These are phyloP conservation scores for Machimus atricapillus DNA, from an alignment of 2,888 invertebrate species.

Conservation along the genomic window DNA sequence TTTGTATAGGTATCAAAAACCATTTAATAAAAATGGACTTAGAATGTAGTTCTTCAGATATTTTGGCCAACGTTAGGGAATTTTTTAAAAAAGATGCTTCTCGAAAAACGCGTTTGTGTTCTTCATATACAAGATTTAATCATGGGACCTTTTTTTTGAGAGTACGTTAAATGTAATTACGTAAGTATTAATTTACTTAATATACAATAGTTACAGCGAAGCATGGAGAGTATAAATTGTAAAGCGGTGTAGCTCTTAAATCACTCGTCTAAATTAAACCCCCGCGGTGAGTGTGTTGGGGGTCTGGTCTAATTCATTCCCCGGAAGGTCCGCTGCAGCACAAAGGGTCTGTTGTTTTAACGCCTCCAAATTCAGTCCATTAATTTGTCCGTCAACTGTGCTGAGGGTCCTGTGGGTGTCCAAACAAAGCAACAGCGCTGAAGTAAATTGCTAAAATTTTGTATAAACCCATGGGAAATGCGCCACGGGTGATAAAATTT, in stretches of 20 bases:
- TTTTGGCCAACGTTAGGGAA: too few species aligned
- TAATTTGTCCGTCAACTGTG: neutral
- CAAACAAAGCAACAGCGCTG: neutral
- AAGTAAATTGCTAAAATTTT: neutral
- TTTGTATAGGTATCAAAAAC: too few species aligned
- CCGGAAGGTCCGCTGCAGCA: neutral
- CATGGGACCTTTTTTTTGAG: neutral
- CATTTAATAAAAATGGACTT: too few species aligned
- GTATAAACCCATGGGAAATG: neutral
- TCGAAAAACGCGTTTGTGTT: too few species aligned
- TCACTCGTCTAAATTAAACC: neutral
- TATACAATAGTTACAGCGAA: neutral
- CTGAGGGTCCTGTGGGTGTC: neutral
- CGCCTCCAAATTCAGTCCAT: neutral
- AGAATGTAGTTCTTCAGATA: too few species aligned
- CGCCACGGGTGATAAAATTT: neutral
- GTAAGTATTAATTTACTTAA: neutral
- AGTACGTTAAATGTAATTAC: neutral
- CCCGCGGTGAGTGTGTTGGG: neutral
- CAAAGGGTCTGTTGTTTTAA: neutral
- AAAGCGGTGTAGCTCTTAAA: neutral
- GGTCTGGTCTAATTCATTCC: neutral
- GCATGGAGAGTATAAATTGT: neutral
- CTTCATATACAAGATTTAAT: too few species aligned
- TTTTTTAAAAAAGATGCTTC: too few species aligned